phyloP scores from a whole-genome alignment of 2,113 vertebrate genomes.

The Eclectus roratus region DNA sequence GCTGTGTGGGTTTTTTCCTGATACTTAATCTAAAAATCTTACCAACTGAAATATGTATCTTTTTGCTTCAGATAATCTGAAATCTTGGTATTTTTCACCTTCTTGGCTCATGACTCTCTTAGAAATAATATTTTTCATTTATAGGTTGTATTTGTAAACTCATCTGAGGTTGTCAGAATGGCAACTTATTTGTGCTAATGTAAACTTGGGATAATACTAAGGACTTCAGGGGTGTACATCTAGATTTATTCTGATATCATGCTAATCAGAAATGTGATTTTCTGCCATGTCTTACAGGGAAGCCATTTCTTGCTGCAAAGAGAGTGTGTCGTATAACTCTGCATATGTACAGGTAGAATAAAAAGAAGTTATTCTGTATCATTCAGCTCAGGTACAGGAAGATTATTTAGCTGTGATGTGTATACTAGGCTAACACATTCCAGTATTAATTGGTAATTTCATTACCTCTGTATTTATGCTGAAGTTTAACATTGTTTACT shows the following conservation, averaged over 20 bases:
- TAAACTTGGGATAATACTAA: not conserved
- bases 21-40: not conserved
- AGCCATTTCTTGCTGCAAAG: not conserved
- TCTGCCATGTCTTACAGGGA: not conserved
- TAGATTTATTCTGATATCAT: not conserved
- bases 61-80: not conserved
- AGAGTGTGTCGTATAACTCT: not conserved
- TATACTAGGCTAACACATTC: not conserved
- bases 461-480: not conserved
- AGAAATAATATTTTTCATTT: not conserved
- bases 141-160: not conserved
- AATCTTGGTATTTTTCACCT: not conserved
- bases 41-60: not conserved
- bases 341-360: not conserved
- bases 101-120: not conserved
- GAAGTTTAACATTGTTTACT: not conserved
- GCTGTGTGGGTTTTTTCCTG: not conserved
- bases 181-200: not conserved
- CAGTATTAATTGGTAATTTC: not conserved
- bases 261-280: not conserved
- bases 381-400: not conserved
- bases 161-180: not conserved
- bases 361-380: not conserved
- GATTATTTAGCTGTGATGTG: not conserved
- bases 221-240: not conserved